Percentiles rank a stretch among this genome's conserved stretches.
These are phyloP conservation scores for Xenentodon cancila DNA, from an alignment of 2,797 vertebrate species.

Conservation along the genomic window DNA sequence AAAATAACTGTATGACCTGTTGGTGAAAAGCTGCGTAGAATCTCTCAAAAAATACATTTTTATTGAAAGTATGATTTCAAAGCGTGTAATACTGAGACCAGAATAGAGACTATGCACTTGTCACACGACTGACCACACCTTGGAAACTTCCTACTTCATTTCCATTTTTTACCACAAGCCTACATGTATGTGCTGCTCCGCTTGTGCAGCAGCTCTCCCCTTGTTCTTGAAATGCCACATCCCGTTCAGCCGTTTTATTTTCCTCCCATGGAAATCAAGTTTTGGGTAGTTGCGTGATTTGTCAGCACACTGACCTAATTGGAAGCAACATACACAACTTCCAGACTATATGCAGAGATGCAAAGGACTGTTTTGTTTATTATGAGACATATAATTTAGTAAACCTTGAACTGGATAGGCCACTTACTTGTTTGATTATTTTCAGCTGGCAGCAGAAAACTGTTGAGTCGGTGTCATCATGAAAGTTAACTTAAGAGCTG, in stretches of 20 bases:
- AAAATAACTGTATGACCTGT: too few relatives aligned
- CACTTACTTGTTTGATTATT: background rate
- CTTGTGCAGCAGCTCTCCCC: slow-evolving; percentile 24
- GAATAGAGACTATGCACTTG: background rate
- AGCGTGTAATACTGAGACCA: background rate
- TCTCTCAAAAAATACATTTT: too few relatives aligned
- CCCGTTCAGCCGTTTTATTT: slow-evolving; percentile 24
- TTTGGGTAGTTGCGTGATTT: slow-evolving; percentile 11
- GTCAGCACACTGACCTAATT: slow-evolving; percentile 26
- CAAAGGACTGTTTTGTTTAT: too few relatives aligned
- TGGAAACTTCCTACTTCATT: slow-evolving; percentile 46
- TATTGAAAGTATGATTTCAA: too few relatives aligned
- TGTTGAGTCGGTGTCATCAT: slow-evolving; percentile 49
- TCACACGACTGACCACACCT: slow-evolving; percentile 34
- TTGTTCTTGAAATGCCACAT: slow-evolving; percentile 32
- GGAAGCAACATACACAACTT: background rate
- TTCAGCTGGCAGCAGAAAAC: slow-evolving; percentile 11
- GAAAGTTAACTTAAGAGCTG: slow-evolving; percentile 56
- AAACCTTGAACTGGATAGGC: background rate
- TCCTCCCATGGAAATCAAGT: slow-evolving; percentile 32
- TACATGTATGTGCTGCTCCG: slow-evolving; percentile 25
- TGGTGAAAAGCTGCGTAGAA: too few relatives aligned
- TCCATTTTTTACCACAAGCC: slow-evolving; percentile 39
- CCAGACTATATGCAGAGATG: too few relatives aligned
- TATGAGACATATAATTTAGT: too few relatives aligned